Conservation (phyloP, 2,113 vertebrate species). For the Fulmarus glacialis region DNA sequence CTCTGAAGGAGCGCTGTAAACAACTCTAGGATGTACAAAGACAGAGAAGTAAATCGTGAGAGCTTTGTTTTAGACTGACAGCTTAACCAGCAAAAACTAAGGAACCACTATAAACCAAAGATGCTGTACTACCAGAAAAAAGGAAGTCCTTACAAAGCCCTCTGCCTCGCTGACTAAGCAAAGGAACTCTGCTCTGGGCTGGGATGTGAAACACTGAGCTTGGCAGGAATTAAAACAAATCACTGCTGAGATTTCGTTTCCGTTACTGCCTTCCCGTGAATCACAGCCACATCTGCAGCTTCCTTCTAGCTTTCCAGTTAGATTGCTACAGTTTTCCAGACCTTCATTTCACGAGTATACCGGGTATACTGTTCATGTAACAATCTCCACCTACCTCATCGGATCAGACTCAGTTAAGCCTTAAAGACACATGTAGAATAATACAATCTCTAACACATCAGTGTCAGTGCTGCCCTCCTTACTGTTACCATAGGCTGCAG, state of each 20-base stretch:
- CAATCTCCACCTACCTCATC: not conserved
- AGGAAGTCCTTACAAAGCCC: not conserved
- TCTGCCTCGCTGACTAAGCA: not conserved
- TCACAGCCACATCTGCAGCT: not conserved
- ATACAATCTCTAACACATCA: not conserved
- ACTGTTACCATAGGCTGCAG: not conserved
- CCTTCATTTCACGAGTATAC: not conserved
- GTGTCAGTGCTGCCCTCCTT: not conserved
- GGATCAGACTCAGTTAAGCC: not conserved
- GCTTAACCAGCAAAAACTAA: not conserved
- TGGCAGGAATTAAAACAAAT: not conserved
- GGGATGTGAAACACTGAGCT: not conserved
- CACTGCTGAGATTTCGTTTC: not conserved
- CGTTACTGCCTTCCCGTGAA: not conserved
- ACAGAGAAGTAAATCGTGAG: not conserved
- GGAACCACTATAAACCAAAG: not conserved
- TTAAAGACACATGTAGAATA: not conserved
- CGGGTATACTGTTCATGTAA: not conserved
- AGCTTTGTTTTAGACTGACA: not conserved
- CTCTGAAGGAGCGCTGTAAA: conserved; percentile 95
- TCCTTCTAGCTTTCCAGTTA: not conserved
- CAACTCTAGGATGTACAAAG: conserved; percentile 81
- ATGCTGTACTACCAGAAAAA: not conserved
- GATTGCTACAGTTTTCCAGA: not conserved
- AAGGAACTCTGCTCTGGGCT: not conserved